Conservation (phyloP, 2,113 vertebrate genomes). For the Scytalopus superciliaris region DNA sequence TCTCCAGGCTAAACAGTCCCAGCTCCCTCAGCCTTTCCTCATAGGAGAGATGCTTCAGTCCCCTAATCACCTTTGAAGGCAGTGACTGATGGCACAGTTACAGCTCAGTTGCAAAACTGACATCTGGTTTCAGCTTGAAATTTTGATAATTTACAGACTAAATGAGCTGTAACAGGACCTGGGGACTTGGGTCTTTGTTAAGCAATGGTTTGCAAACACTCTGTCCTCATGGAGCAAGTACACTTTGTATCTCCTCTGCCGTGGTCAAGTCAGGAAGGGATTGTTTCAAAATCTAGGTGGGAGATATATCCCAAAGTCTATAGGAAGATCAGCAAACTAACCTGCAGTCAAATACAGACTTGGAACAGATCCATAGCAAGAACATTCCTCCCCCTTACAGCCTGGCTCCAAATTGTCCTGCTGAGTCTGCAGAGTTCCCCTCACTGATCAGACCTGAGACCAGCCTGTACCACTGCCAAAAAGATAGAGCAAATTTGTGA, state of each 20-base stretch:
- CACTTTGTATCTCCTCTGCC: background rate
- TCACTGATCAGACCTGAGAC: fast-evolving
- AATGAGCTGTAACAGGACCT: background rate
- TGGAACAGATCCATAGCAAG: background rate
- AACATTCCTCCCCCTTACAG: background rate
- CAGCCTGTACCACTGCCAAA: background rate
- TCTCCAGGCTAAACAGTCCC: background rate
- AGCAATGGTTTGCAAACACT: background rate
- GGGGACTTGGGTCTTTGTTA: background rate
- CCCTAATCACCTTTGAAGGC: background rate
- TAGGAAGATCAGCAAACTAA: background rate
- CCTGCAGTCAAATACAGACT: background rate
- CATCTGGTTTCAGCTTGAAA: background rate
- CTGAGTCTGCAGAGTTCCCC: background rate
- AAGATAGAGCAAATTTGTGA: background rate
- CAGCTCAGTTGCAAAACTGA: background rate
- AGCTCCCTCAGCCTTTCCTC: background rate
- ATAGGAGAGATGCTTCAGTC: background rate
- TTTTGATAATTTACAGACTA: background rate
- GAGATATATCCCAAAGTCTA: background rate
- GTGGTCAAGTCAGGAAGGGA: background rate
- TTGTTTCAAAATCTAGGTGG: background rate
- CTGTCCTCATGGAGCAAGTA: background rate
- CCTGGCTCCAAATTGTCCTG: background rate
- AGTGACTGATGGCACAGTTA: background rate